Conservation (phyloP, 2,797 vertebrate species). For the Eulemur albifrons region DNA sequence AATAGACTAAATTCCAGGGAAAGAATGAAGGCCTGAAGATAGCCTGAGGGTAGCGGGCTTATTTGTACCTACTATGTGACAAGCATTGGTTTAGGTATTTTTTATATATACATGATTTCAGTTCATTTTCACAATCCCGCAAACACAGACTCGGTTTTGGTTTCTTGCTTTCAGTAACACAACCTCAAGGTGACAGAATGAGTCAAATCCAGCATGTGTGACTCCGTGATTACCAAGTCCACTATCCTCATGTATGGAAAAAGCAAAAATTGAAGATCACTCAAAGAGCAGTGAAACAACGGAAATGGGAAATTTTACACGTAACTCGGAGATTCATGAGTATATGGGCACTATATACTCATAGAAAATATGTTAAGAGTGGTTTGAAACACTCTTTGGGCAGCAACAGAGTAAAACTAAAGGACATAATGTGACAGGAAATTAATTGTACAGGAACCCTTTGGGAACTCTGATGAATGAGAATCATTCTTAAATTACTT, state of each 20-base stretch:
- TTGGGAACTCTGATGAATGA: background rate
- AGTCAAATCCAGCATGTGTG: background rate
- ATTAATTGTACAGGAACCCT: background rate
- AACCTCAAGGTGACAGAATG: background rate
- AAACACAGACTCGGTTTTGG: background rate
- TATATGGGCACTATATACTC: background rate
- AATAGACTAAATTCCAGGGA: background rate
- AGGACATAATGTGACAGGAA: background rate
- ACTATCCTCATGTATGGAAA: background rate
- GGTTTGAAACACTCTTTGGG: background rate
- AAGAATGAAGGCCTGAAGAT: background rate
- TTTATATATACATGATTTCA: background rate
- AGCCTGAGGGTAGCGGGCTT: background rate
- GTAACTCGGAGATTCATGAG: background rate
- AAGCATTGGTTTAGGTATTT: background rate
- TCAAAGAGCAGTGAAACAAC: background rate
- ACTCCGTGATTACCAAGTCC: background rate
- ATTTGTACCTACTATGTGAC: background rate
- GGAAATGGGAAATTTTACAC: background rate
- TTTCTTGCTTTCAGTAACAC: background rate
- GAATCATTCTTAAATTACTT: background rate
- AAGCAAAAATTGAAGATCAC: background rate
- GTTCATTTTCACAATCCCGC: background rate
- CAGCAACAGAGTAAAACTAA: background rate
- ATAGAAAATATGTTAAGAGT: background rate